These are phyloP conservation scores for Phytoseiulus persimilis DNA, from an alignment of 2,888 invertebrate species.

Conservation along the genomic window DNA sequence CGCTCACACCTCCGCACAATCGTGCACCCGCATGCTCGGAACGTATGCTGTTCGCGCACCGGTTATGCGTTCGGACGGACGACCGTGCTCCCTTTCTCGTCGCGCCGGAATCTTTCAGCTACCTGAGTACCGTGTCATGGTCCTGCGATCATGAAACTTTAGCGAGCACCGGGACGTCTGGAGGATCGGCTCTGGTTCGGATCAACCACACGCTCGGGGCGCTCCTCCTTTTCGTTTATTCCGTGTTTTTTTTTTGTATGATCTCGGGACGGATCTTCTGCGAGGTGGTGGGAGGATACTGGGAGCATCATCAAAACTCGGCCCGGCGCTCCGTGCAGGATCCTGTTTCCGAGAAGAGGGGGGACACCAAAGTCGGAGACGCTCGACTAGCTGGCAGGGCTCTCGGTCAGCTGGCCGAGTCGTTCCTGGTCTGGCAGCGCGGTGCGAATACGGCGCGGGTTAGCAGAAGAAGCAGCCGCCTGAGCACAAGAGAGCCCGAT, in stretches of 20 bases:
- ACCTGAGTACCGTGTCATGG: too few relatives aligned
- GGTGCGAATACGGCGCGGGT: conserved; percentile 5
- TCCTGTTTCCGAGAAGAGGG: neutral
- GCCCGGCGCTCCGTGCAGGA: neutral
- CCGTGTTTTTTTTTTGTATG: too few relatives aligned
- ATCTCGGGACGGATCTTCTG: too few relatives aligned
- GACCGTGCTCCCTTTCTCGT: neutral
- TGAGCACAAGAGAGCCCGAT: neutral
- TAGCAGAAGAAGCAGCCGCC: neutral
- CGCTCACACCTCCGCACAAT: neutral
- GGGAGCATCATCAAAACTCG: too few relatives aligned
- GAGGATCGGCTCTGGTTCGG: too few relatives aligned
- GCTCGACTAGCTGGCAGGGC: neutral
- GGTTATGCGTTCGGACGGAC: neutral
- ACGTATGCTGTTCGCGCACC: neutral
- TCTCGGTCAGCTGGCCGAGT: neutral
- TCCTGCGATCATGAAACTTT: too few relatives aligned
- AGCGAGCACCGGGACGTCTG: too few relatives aligned
- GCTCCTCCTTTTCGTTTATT: too few relatives aligned
- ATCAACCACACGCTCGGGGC: too few relatives aligned
- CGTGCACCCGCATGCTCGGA: neutral
- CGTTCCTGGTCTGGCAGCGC: neutral
- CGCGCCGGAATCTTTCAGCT: too few relatives aligned
- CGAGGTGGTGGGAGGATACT: too few relatives aligned
- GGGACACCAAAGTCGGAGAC: neutral